A percentile compares a stretch with the other conserved stretches of the same genome.
Evolutionary conservation across 2,888 invertebrate genomes (phyloP).

Genomic region (Tipula vernalis): DNA sequence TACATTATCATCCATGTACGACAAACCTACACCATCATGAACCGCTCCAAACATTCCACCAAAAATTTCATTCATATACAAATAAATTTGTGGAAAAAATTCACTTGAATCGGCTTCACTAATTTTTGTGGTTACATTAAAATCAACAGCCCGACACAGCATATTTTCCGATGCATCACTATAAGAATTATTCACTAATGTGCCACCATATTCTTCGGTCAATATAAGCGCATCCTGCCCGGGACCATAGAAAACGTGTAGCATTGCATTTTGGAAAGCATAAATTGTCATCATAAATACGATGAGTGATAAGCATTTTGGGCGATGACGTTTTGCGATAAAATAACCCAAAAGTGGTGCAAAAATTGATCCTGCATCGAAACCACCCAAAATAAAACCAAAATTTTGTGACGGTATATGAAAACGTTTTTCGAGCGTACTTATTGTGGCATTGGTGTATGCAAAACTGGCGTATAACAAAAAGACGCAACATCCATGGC

Average conservation of each 20-base stretch:
- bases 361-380: conserved; percentile 49
- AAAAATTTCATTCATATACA: neutral
- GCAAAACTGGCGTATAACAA: conserved; percentile 36
- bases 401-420: conserved; percentile 49
- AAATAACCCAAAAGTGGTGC: conserved; percentile 47
- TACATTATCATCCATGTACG: conserved; percentile 54
- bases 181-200: conserved; percentile 30
- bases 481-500: neutral
- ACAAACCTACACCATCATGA: conserved; percentile 32
- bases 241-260: conserved; percentile 47
- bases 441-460: conserved; percentile 43
- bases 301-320: conserved; percentile 46
- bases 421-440: conserved; percentile 39
- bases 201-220: conserved; percentile 39
- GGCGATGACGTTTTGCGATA: conserved; percentile 47
- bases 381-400: conserved; percentile 49
- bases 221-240: conserved; percentile 43
- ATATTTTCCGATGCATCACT: conserved; percentile 22
- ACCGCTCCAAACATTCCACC: neutral
- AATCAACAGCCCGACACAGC: too few species aligned
- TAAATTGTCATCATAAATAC: conserved; percentile 41
- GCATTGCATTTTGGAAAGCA: conserved; percentile 45
- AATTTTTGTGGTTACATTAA: neutral
- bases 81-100: neutral
- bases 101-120: neutral